phyloP scores from a whole-genome alignment of 1,140 invertebrate genomes.

The Thereuonema tuberculata region DNA sequence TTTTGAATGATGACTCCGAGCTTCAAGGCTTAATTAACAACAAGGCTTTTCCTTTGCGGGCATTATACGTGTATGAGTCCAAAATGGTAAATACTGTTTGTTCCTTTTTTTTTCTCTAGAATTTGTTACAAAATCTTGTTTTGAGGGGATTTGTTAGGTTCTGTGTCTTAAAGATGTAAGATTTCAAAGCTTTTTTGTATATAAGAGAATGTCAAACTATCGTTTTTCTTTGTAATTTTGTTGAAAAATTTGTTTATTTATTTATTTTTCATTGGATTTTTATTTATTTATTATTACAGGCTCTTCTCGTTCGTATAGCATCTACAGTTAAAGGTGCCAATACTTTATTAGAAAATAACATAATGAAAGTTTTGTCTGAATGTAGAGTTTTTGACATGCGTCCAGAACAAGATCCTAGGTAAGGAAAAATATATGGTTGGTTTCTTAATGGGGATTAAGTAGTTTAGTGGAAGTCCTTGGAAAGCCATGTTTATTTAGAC shows the following conservation, averaged over 20 bases:
- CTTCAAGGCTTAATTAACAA: constrained; percentile 52
- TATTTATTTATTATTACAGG: constrained; percentile 25
- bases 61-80: constrained; percentile 73
- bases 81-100: constrained; percentile 59
- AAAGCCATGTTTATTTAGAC: too few species aligned
- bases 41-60: constrained; percentile 50
- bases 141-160: too few species aligned
- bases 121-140: too few species aligned
- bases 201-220: too few species aligned
- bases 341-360: constrained; percentile 54
- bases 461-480: too few species aligned
- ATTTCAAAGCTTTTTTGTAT: too few species aligned
- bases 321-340: constrained; percentile 55
- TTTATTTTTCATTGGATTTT: neutral
- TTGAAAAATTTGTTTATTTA: neutral
- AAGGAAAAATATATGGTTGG: neutral
- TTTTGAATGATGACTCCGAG: constrained; percentile 56
- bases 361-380: constrained; percentile 53
- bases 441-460: constrained; percentile 12
- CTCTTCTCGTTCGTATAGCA: constrained; percentile 58
- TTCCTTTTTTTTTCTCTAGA: too few species aligned
- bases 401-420: constrained; percentile 21
- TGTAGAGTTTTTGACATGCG: constrained; percentile 64
- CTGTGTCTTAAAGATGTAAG: too few species aligned
- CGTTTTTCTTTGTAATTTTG: neutral